These are phyloP conservation scores for Argyra leucocephala DNA, from an alignment of 2,888 invertebrate genomes.

Conservation along the genomic window DNA sequence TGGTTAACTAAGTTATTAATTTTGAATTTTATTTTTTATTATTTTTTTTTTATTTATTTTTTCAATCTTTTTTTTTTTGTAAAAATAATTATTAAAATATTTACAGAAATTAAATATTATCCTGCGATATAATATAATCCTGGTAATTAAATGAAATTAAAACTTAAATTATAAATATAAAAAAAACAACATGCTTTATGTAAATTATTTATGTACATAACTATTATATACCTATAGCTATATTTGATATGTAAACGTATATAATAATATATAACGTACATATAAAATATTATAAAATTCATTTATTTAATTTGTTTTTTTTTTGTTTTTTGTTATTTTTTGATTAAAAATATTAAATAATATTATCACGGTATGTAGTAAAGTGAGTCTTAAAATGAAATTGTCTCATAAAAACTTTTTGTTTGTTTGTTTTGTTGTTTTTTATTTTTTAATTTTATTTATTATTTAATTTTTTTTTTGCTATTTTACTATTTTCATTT, in stretches of 20 bases:
- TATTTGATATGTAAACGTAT: no score
- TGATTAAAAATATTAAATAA: background rate
- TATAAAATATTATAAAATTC: no score
- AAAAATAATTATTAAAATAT: background rate
- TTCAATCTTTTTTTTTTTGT: background rate
- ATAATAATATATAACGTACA: no score
- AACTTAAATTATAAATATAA: background rate
- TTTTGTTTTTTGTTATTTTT: background rate
- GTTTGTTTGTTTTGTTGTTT: no score
- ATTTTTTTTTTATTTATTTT: background rate
- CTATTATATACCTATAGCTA: background rate
- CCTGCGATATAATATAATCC: background rate
- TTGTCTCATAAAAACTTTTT: background rate
- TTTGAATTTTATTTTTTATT: background rate
- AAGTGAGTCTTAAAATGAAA: conserved; percentile 1
- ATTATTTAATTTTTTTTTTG: no score
- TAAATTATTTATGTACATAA: background rate
- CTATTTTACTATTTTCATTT: background rate
- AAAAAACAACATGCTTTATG: background rate
- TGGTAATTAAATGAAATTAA: background rate
- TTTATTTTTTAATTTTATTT: no score
- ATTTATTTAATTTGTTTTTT: background rate
- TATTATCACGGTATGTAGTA: background rate
- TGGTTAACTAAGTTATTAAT: no score
- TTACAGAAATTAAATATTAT: background rate